Evolutionary conservation across 92 coral and sea anemone species (phyloP).

Genomic region (Palythoa grandiflora): DNA sequence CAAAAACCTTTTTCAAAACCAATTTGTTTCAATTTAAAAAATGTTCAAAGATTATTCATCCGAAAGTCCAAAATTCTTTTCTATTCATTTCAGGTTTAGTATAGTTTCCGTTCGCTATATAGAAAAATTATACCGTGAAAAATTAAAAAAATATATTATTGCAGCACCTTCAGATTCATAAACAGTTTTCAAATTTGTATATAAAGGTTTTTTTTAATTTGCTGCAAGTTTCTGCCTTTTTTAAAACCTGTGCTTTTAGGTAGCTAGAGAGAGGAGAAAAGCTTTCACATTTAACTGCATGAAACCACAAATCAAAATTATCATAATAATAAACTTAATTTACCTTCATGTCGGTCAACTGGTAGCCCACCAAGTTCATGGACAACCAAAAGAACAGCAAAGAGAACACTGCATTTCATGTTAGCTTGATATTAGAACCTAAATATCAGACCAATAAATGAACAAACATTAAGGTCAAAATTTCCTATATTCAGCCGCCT

Average conservation of each 20-base stretch:
- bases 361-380: conserved; percentile 19
- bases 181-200: background rate
- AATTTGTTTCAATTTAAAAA: too few species aligned
- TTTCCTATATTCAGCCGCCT: background rate
- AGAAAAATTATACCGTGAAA: background rate
- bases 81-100: background rate
- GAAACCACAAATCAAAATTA: background rate
- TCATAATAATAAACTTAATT: background rate
- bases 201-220: background rate
- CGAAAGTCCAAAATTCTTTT: too few species aligned
- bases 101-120: background rate
- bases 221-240: background rate
- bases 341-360: conserved; percentile 17
- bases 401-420: conserved; percentile 2
- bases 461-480: conserved; percentile 5
- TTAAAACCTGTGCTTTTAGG: background rate
- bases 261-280: background rate
- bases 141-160: background rate
- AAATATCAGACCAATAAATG: background rate
- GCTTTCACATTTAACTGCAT: background rate
- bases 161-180: background rate
- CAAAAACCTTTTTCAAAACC: too few species aligned
- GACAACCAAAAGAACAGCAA: conserved; percentile 18
- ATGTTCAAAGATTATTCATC: too few species aligned
- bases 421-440: conserved; percentile 19